Conservation (phyloP, 2,888 invertebrate species). For the Tanypteryx hageni region DNA sequence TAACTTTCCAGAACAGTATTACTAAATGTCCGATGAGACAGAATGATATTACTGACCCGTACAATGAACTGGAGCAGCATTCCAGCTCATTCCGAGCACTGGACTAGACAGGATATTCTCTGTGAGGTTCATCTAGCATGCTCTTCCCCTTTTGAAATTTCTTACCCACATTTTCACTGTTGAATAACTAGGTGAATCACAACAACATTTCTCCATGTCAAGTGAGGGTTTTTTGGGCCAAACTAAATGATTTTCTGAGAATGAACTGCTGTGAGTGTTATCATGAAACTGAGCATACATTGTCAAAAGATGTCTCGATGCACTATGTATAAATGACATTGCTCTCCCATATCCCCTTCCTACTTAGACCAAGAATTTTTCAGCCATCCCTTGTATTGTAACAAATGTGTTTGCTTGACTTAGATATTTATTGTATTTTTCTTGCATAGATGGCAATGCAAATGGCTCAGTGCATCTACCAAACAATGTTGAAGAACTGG, state of each 20-base stretch:
- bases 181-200: too few relatives aligned
- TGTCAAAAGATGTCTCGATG: neutral
- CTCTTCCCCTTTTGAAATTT: too few relatives aligned
- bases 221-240: too few relatives aligned
- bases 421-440: neutral
- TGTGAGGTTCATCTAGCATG: too few relatives aligned
- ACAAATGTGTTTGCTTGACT: neutral
- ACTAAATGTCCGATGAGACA: too few relatives aligned
- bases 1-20: too few relatives aligned
- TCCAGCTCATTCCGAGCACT: too few relatives aligned
- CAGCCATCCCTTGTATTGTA: neutral
- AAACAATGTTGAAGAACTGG: conserved; percentile 80
- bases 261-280: neutral
- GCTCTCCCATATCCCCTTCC: neutral
- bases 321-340: neutral
- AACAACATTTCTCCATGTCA: too few relatives aligned
- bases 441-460: conserved; percentile 75
- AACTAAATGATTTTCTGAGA: neutral
- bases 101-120: too few relatives aligned
- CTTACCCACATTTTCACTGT: too few relatives aligned
- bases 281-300: neutral
- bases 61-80: too few relatives aligned
- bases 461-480: conserved; percentile 77
- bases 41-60: too few relatives aligned
- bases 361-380: neutral